These are phyloP conservation scores for Catalaphyllia jardinei DNA, from an alignment of 64 coral and sea anemone species.

Conservation along the genomic window DNA sequence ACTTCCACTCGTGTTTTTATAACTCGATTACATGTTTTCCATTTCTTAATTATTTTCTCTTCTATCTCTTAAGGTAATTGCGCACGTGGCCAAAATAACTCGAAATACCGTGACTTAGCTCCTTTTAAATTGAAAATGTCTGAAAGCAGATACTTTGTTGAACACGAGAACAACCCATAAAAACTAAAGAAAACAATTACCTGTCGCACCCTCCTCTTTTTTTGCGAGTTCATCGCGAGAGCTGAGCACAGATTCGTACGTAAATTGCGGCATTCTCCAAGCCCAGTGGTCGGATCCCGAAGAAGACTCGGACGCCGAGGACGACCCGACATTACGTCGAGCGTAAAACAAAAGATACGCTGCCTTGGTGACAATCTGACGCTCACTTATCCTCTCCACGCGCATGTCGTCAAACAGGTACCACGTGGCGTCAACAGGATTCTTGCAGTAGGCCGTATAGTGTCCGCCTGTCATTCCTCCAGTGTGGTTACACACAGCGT, in stretches of 20 bases:
- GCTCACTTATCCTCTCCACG: constrained; percentile 57
- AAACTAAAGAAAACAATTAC: background rate
- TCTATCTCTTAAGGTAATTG: too few relatives aligned
- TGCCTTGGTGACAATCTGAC: constrained; percentile 62
- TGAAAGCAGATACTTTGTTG: too few relatives aligned
- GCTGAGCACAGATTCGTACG: constrained; percentile 60
- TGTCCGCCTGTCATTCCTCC: constrained; percentile 89
- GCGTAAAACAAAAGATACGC: constrained; percentile 93
- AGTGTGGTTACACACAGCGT: constrained; percentile 92
- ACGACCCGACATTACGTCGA: constrained; percentile 63
- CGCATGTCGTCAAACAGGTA: constrained; percentile 83
- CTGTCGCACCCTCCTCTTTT: background rate
- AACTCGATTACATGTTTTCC: too few relatives aligned
- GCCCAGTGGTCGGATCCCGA: constrained; percentile 76
- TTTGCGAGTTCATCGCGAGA: constrained; percentile 41
- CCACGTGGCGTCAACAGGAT: constrained; percentile 82
- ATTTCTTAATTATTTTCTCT: too few relatives aligned
- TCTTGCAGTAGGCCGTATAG: constrained; percentile 92
- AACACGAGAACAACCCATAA: background rate
- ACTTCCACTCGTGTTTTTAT: too few relatives aligned
- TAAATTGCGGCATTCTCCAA: constrained; percentile 75
- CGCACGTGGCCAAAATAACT: too few relatives aligned
- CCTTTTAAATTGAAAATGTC: too few relatives aligned
- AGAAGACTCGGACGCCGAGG: constrained; percentile 71
- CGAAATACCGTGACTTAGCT: too few relatives aligned